Percentiles rank a stretch among this genome's conserved stretches.
These are phyloP conservation scores for Apodemus sylvaticus DNA, from an alignment of 2,113 vertebrate genomes.

Conservation along the genomic window DNA sequence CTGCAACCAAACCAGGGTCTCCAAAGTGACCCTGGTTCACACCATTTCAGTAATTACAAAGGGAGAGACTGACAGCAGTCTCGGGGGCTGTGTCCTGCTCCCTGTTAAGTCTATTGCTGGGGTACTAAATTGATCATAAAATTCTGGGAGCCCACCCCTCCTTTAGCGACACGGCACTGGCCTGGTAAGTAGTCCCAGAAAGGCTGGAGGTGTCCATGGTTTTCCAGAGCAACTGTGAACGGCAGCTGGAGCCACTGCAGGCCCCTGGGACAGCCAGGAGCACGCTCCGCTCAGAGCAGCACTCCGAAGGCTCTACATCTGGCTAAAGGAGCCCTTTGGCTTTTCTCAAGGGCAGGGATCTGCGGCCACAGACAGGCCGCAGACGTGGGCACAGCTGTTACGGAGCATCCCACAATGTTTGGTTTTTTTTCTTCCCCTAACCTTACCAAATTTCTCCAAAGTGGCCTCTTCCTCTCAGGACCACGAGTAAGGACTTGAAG, in stretches of 20 bases:
- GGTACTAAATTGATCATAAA: neutral
- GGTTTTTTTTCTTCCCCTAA: neutral
- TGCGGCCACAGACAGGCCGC: neutral
- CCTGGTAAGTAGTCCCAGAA: neutral
- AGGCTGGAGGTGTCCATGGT: rapidly evolving
- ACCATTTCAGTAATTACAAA: neutral
- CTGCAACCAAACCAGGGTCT: neutral
- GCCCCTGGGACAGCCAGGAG: rapidly evolving
- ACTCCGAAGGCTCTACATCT: neutral
- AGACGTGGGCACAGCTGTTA: neutral
- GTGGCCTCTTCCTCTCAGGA: neutral
- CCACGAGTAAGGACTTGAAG: neutral
- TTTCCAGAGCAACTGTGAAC: neutral
- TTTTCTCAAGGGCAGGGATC: neutral
- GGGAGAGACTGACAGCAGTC: neutral
- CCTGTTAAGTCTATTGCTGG: neutral
- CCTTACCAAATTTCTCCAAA: neutral
- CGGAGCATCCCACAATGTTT: rapidly evolving
- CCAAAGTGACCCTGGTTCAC: neutral
- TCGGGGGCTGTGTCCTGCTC: neutral
- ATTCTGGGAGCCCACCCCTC: no score
- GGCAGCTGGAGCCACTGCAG: neutral
- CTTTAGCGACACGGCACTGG: no score
- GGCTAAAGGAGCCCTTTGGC: neutral
- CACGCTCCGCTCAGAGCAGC: rapidly evolving